Evolutionary conservation across 1,140 invertebrate genomes (phyloP).

Genomic region (Tachypleus tridentatus): DNA sequence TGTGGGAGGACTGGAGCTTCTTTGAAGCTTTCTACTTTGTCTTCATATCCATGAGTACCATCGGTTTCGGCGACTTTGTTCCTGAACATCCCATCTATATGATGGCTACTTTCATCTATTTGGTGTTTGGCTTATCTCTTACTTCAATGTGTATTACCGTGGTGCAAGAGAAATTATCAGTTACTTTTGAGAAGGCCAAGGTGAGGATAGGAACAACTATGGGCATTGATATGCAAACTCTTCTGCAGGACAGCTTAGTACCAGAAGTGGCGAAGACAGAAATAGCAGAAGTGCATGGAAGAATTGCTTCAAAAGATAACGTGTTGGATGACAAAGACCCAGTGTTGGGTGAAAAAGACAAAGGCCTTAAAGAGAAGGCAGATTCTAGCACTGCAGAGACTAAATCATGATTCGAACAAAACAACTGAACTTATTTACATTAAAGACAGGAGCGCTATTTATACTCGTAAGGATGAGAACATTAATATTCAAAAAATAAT

Average conservation of each 20-base stretch:
- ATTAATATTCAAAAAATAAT: too few species aligned
- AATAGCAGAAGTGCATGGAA: too few species aligned
- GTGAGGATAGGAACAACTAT: conserved; percentile 72
- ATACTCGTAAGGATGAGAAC: too few species aligned
- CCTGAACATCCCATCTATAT: conserved; percentile 79
- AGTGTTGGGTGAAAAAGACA: too few species aligned
- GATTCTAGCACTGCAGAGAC: too few species aligned
- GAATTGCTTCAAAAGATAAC: too few species aligned
- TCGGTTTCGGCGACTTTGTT: conserved; percentile 83
- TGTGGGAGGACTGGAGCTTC: conserved; percentile 70
- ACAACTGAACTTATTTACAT: too few species aligned
- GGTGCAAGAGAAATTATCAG: conserved; percentile 68
- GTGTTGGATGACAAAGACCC: too few species aligned
- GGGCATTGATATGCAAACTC: conserved; percentile 55
- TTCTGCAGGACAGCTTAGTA: conserved; percentile 31
- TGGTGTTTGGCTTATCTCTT: conserved; percentile 84
- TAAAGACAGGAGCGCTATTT: too few species aligned
- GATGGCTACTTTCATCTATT: conserved; percentile 82
- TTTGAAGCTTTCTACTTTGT: conserved; percentile 89
- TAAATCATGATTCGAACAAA: too few species aligned
- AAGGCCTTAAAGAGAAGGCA: too few species aligned
- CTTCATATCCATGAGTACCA: conserved; percentile 87
- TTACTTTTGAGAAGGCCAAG: conserved; percentile 70
- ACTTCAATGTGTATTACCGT: conserved; percentile 97
- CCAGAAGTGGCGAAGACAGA: too few species aligned